Evolutionary conservation across 2,888 invertebrate species (phyloP), one percentile per base, ranked within the genome.

Genomic region (Hyposoter didymator): DNA sequence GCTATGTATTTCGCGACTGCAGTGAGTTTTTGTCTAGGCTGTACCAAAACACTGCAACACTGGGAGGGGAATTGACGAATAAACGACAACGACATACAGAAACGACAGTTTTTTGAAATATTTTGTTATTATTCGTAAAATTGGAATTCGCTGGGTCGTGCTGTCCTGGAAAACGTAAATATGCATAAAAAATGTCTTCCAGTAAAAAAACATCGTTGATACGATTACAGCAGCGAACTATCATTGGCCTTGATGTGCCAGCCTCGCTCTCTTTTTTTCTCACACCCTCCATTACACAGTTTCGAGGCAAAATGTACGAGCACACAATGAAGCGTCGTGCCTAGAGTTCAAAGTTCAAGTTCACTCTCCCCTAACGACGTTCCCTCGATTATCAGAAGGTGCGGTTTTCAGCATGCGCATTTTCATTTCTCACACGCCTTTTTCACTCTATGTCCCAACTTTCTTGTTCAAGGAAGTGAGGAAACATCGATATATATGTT

Each of bases 261-360:
- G 10, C 12, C 22, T 32, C 5, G 22, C 39, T 35, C 49, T 35
- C 49, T 66, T 19, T n/a, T n/a, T n/a, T 43, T 28, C n/a, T 45
- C 70, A 39, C 62, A 32, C 22, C 55, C 62, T 67, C 32, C 45
- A 55, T 59, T 59, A 67, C 75, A 69, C 17, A 32, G 52, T 76
- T 39, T 52, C 78, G 52, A 70, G 78, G 70, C 78, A 55, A 45
- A 73, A 52, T 52, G 72, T 55, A 55, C 19, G 12, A 39, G 22
- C 10, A 73, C 74, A 32, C 22, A 28, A 28, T 2, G 6, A 28
- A 59, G 28, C 59, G 59, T 28, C 14, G 59, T 66, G 47, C 39
- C 32, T 59, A 85, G 79, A 85, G 82, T 76, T 85, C 82, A 79
- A 67, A 75, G 85, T 75, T 82, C 82, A 85, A 82, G 85, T 83